phyloP scores from a whole-genome alignment of 2,113 vertebrate species.

The Pedetes capensis region DNA sequence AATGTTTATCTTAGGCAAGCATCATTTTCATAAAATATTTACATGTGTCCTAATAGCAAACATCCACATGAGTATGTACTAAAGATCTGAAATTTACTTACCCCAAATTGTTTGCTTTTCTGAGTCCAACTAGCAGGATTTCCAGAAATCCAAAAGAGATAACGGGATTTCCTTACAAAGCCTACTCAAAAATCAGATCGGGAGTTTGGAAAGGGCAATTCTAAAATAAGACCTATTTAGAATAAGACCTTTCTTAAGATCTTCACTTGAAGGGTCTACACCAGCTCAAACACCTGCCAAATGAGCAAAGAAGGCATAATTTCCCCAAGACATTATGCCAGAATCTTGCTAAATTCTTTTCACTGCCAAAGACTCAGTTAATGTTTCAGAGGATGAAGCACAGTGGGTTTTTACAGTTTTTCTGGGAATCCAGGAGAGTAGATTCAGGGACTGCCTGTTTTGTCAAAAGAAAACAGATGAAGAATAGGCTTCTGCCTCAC shows the following conservation, averaged over 20 bases:
- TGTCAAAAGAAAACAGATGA: not conserved
- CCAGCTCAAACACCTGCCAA: constrained; percentile 13
- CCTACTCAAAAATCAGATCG: not conserved
- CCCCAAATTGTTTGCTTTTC: constrained; percentile 43
- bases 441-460: not conserved
- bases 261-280: not conserved
- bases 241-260: constrained; percentile 1
- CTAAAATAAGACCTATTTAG: constrained; percentile 19
- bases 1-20: constrained; percentile 59
- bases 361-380: not conserved
- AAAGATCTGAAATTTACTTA: constrained; percentile 72
- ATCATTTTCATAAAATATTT: constrained; percentile 66
- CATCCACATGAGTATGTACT: constrained; percentile 39
- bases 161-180: constrained; percentile 44
- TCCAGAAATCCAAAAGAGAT: constrained; percentile 44
- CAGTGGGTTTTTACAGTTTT: not conserved
- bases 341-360: constrained; percentile 13
- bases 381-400: not conserved
- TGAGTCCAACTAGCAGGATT: constrained; percentile 43
- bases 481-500: not conserved
- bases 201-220: constrained; percentile 33
- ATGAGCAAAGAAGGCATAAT: constrained; percentile 44
- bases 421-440: not conserved
- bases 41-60: constrained; percentile 26
- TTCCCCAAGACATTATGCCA: not conserved